Base-by-base conservation (phyloP, 2,797 vertebrate genomes). In the Sebastes taczanowskii region DNA sequence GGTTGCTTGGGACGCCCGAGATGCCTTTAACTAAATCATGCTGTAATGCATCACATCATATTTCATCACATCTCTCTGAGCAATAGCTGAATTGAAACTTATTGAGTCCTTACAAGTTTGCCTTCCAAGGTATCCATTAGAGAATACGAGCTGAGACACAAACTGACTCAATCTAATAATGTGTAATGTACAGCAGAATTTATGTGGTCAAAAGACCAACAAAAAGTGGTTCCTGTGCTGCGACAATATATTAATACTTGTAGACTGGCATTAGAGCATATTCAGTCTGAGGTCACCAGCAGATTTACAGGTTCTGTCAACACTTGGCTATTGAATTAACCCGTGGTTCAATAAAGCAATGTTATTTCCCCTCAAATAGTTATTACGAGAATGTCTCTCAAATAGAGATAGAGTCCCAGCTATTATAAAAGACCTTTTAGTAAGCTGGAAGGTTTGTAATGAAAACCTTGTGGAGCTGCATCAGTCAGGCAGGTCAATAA, bases 401-500 rank as follows among this genome's bases (percentile, higher is more conserved):
- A 92, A 93, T 85, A 80, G 66, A 90, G 75, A 86, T 71, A 78
- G 76, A 87, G 89, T 85, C 83, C 14, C 66, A 46, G 82, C 63
- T 88, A 89, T 90, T 88, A 87, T 91, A 90, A 88, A 89, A 92
- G 80, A 89, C 89, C 86, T 91, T 93, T 91, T 86, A 91, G 92
- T 85, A 88, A 86, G 80, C 85, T 88, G 82, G 81, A 81, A 81
- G 86, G 88, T 87, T 88, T 87, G 84, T 90, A 94, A 94, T 92
- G 88, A 94, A 93, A 94, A 89, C 88, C 86, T 86, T 72, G 69
- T 66, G 71, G 83, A 84, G 89, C 81, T 88, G 81, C 89, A 93
- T 93, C 84, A 89, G 84, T 92, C 81, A 91, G 85, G 61, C 70
- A 68, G 92, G 91, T 94, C 94, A 95, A 94, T 94, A 92, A 79